Percentiles rank a stretch among this genome's conserved stretches.
Evolutionary conservation across 2,888 invertebrate species (phyloP).

Genomic region (Pseudococcus viburni): DNA sequence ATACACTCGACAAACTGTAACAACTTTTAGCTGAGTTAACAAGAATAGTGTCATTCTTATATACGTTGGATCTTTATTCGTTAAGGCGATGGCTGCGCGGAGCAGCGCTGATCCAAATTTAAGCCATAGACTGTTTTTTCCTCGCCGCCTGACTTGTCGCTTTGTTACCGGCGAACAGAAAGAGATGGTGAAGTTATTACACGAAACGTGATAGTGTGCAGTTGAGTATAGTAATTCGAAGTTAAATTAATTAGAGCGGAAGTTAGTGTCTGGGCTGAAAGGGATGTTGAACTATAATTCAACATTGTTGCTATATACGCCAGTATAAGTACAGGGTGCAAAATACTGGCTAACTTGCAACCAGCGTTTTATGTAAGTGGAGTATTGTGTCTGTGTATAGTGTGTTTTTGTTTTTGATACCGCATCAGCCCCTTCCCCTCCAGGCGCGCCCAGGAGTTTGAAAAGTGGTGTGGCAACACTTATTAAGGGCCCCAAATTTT

Average conservation of each 20-base stretch:
- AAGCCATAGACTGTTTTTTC: conserved; percentile 34
- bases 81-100: background rate
- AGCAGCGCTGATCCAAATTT: conserved; percentile 34
- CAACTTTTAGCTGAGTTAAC: conserved; percentile 49
- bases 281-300: conserved; percentile 50
- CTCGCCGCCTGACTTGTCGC: conserved; percentile 5
- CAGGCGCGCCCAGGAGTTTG: too few relatives aligned
- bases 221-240: conserved; percentile 51
- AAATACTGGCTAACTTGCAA: background rate
- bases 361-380: background rate
- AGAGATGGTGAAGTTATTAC: conserved; percentile 40
- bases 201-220: conserved; percentile 41
- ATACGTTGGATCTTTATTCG: conserved; percentile 10
- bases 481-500: too few relatives aligned
- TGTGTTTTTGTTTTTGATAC: background rate
- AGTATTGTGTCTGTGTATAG: background rate
- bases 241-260: conserved; percentile 62
- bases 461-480: too few relatives aligned
- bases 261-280: conserved; percentile 58
- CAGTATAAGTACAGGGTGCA: background rate
- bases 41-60: conserved; percentile 25
- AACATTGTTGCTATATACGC: conserved; percentile 37
- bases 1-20: conserved; percentile 4
- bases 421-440: background rate
- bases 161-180: conserved; percentile 2